Evolutionary conservation across 1,140 invertebrate species (phyloP).

Genomic region (Coptotermes formosanus): DNA sequence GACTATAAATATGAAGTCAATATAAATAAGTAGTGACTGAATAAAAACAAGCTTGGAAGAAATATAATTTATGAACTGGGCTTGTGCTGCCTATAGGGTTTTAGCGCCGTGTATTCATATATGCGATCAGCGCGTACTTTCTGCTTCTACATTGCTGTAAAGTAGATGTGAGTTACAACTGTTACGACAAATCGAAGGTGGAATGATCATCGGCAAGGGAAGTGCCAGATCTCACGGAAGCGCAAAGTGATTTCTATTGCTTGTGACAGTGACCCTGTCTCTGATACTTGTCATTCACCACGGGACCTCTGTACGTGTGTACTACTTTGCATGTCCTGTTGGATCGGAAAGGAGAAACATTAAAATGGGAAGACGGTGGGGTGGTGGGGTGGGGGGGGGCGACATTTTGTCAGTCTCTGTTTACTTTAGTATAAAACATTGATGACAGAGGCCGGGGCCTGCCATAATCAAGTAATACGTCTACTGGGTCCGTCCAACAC

Average conservation of each 20-base stretch:
- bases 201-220: not conserved
- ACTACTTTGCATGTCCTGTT: constrained; percentile 10
- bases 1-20: too few species aligned
- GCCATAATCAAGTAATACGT: not conserved
- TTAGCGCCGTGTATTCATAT: too few species aligned
- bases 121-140: too few species aligned
- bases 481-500: not conserved
- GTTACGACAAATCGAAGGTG: too few species aligned
- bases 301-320: not conserved
- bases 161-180: too few species aligned
- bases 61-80: too few species aligned
- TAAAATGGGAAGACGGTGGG: not conserved
- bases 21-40: too few species aligned
- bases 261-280: not conserved
- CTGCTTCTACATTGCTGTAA: too few species aligned
- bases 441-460: not conserved
- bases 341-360: not conserved
- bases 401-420: not conserved
- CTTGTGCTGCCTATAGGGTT: too few species aligned
- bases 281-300: not conserved
- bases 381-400: not conserved
- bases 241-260: not conserved
- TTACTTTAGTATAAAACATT: not conserved
- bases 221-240: not conserved
- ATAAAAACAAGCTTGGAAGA: too few species aligned